Evolutionary conservation across 2,888 invertebrate species (phyloP).

Genomic region (Agriopis marginaria): DNA sequence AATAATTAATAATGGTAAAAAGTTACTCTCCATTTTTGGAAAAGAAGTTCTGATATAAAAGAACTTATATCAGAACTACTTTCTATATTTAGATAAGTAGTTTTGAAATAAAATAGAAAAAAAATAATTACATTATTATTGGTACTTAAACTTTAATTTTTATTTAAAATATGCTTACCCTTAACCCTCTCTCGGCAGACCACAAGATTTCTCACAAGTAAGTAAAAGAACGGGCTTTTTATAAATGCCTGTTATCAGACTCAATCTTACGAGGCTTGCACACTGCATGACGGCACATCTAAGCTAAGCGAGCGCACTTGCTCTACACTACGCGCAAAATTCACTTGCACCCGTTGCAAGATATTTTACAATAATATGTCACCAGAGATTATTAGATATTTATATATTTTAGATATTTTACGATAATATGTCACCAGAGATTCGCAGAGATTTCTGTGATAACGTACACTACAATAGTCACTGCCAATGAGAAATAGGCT

Average conservation of each 20-base stretch:
- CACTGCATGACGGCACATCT: no score
- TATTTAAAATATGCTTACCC: background rate
- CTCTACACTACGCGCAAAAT: no score
- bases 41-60: background rate
- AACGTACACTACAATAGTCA: background rate
- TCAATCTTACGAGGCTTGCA: background rate
- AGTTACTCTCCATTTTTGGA: no score
- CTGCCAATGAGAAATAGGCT: background rate
- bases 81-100: no score
- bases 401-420: no score
- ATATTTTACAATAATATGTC: background rate
- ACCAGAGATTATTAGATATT: no score
- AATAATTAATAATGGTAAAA: background rate
- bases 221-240: slow-evolving; percentile 1
- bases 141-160: background rate
- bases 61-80: no score
- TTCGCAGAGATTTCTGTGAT: background rate
- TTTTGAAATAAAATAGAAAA: background rate
- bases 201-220: background rate
- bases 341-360: no score
- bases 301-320: no score
- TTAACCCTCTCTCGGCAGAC: background rate
- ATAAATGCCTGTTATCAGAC: slow-evolving; percentile 2
- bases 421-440: no score
- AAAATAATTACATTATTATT: background rate